Evolutionary conservation across 2,888 invertebrate species (phyloP), one percentile per base, ranked within the genome.

Genomic region (Lycaena phlaeas): DNA sequence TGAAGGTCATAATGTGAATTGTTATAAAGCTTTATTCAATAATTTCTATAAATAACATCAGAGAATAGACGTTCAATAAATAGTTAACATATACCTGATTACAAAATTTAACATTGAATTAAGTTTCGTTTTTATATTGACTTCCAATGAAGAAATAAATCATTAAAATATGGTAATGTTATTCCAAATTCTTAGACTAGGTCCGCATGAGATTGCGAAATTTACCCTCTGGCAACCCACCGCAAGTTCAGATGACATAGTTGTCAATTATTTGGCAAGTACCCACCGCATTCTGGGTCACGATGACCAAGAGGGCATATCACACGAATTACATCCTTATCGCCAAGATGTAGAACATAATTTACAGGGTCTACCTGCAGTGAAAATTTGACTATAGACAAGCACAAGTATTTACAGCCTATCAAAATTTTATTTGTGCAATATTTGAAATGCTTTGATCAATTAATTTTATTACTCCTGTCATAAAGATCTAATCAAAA

Each of bases 181-280:
- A 11, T 30, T 39, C 15, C 30, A 30, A 31, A 39, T 26, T 14
- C 30, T 30, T 26, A 12, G 26, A 15, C 38, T 26, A 26, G 15
- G 38, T 45, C 36, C 26, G 38, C 36, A 41, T 44, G 38, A 17
- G 41, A 73, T 81, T 81, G 71, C 77, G 78, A 76, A 76, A 81
- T 67, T 59, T 61, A 63, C 61, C 55, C 62, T 59, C 71, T 78
- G 81, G 77, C 79, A 71, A 54, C 58, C 44, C 49, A 52, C 54
- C 51, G 52, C 57, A 54, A 51, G 49, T 48, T 46, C 58, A 69
- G 74, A 68, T 77, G 77, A 76, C 76, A 74, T 62, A 69, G 70
- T 67, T 69, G 76, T 72, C 76, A 71, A 76, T 77, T 74, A 78
- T 77, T 84, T 82, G 82, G 82, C 81, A 81, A 64, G 69, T 57